Conservation (phyloP, 1,140 invertebrate genomes). For the Conus ventricosus region DNA sequence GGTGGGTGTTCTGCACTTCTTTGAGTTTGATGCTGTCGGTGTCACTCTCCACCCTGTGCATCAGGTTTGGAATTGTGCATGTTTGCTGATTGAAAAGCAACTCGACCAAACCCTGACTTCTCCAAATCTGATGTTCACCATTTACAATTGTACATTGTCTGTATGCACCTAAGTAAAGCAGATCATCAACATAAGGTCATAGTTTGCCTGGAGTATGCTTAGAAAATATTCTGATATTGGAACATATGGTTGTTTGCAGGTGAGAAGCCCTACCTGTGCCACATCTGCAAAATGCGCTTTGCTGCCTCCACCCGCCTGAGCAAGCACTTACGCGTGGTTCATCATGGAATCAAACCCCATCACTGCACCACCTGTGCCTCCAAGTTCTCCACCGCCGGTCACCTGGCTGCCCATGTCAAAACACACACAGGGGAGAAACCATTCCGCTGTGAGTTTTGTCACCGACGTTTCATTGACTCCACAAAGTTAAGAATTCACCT, state of each 20-base stretch:
- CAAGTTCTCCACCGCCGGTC: slow-evolving; percentile 89
- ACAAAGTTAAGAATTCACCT: slow-evolving; percentile 80
- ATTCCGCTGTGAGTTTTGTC: slow-evolving; percentile 33
- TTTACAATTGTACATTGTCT: no score
- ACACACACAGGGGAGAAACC: slow-evolving; percentile 27
- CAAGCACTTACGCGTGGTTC: slow-evolving; percentile 38
- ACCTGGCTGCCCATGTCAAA: slow-evolving; percentile 81
- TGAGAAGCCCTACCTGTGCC: slow-evolving; percentile 25
- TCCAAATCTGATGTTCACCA: no score
- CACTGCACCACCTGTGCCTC: slow-evolving; percentile 90
- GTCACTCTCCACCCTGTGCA: no score
- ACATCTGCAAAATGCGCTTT: slow-evolving; percentile 11
- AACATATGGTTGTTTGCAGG: background rate
- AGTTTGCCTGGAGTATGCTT: no score
- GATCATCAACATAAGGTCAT: no score
- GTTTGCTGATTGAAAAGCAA: no score
- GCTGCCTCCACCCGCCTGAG: slow-evolving; percentile 23
- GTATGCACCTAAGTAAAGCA: no score
- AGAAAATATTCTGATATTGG: no score
- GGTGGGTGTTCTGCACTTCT: no score
- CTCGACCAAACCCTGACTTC: no score
- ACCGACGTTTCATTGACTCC: slow-evolving; percentile 75
- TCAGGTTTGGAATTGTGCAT: no score
- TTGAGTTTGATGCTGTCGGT: no score
- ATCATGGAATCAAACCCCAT: slow-evolving; percentile 78